Base-by-base conservation (phyloP, 2,888 invertebrate species). In the Trachelus iudaicus region DNA sequence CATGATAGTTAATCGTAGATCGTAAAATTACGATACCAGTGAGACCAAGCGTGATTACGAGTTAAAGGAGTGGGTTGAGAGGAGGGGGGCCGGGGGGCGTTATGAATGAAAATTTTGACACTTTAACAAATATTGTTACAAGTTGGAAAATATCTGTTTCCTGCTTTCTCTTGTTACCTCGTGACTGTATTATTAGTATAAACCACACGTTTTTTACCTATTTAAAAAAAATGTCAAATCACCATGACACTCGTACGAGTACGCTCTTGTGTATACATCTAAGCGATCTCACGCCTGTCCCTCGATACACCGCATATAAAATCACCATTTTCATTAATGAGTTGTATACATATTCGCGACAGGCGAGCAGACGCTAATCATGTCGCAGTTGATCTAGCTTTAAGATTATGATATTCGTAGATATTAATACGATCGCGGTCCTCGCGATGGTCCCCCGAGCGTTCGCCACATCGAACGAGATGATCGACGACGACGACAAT, bases 391-490 rank as follows among this genome's bases (percentile, higher is more conserved):
- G 82, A 83, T 83, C 79, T 85, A 85, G 84, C 83, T 84, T 83
- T 87, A 87, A 86, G 85, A 82, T 83, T 85, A 82, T 83, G 83
- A 83, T 86, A 85, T 84, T 85, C 83, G 79, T 86, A 84, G 85
- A 83, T 40, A 76, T 35, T 56, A 82, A 79, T 80, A 79, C 85
- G 69, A 80, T 83, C 81, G 76, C 82, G 81, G 82, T 84, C 81
- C 79, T 84, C 84, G 84, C 85, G 86, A 85, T 87, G 85, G 86
- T 86, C 86, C 85, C 81, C 77, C 81, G 78, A 81, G 81, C 79
- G 78, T 75, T 80, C 79, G 78, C 78, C 79, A 73, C 71, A 71
- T 73, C n/a, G 77, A 30, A 75, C 33, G 35, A 75, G 15, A 34
- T 33, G 31, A 71, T 23, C 33, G 34, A 9, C 13, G 71, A 40